These are phyloP conservation scores for Teinopalpus imperialis DNA, from an alignment of 2,888 invertebrate genomes.

Conservation along the genomic window DNA sequence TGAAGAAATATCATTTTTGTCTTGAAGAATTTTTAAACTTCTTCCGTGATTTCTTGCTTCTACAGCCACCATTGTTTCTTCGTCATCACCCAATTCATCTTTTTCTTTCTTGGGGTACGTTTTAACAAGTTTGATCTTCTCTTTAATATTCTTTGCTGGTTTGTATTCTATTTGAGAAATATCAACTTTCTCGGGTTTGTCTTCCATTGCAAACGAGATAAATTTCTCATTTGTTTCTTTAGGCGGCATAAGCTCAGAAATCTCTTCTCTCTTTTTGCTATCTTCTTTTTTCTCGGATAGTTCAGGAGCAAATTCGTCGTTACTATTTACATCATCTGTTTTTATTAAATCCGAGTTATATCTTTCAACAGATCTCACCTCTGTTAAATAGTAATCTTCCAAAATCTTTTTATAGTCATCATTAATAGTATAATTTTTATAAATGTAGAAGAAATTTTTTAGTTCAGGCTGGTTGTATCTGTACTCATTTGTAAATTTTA, in stretches of 20 bases:
- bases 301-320: slow-evolving; percentile 52
- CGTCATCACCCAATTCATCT: slow-evolving; percentile 71
- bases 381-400: slow-evolving; percentile 82
- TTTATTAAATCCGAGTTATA: slow-evolving; percentile 54
- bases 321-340: slow-evolving; percentile 48
- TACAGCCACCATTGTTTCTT: slow-evolving; percentile 83
- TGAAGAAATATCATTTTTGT: slow-evolving; percentile 78
- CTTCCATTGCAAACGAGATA: slow-evolving; percentile 75
- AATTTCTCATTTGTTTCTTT: slow-evolving; percentile 79
- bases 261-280: slow-evolving; percentile 48
- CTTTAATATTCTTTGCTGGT: slow-evolving; percentile 75
- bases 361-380: slow-evolving; percentile 81
- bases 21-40: slow-evolving; percentile 60
- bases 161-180: slow-evolving; percentile 57
- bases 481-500: slow-evolving; percentile 74
- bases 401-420: slow-evolving; percentile 82
- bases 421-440: slow-evolving; percentile 84
- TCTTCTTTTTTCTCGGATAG: slow-evolving; percentile 58
- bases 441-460: slow-evolving; percentile 86
- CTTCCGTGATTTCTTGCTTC: slow-evolving; percentile 78
- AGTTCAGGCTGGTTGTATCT: slow-evolving; percentile 81
- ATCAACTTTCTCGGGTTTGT: slow-evolving; percentile 69
- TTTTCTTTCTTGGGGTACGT: slow-evolving; percentile 73
- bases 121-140: slow-evolving; percentile 79
- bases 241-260: slow-evolving; percentile 57